phyloP scores from a whole-genome alignment of 2,113 vertebrate genomes.

The Smithornis capensis region DNA sequence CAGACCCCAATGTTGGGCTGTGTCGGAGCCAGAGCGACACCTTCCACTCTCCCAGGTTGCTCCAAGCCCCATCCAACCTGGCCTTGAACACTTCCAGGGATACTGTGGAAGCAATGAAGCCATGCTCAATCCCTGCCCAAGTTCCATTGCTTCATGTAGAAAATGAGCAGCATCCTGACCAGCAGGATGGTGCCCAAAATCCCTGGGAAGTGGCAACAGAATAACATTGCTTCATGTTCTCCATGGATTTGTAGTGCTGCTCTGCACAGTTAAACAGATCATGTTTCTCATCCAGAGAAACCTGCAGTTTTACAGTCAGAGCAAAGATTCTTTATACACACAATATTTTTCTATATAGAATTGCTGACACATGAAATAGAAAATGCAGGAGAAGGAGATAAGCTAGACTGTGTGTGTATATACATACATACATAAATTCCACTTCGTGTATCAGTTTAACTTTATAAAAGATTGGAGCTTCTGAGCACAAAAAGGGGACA shows the following conservation, averaged over 20 bases:
- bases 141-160: no score
- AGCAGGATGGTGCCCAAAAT: neutral
- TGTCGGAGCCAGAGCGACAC: rapidly evolving
- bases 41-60: neutral
- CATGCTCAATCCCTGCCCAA: neutral
- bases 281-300: neutral
- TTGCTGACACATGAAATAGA: neutral
- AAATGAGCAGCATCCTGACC: no score
- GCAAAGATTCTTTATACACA: neutral
- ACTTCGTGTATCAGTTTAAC: neutral
- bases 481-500: neutral
- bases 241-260: neutral
- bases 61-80: neutral
- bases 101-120: neutral
- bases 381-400: neutral
- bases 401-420: neutral
- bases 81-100: neutral
- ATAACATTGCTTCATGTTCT: neutral
- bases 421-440: neutral
- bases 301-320: neutral
- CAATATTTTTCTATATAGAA: neutral
- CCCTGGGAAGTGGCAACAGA: rapidly evolving
- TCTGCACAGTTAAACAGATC: conserved; percentile 12
- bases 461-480: neutral
- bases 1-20: neutral